Evolutionary conservation across 2,888 invertebrate genomes (phyloP), one percentile per base, ranked within the genome.

Genomic region (Watsonalla binaria): DNA sequence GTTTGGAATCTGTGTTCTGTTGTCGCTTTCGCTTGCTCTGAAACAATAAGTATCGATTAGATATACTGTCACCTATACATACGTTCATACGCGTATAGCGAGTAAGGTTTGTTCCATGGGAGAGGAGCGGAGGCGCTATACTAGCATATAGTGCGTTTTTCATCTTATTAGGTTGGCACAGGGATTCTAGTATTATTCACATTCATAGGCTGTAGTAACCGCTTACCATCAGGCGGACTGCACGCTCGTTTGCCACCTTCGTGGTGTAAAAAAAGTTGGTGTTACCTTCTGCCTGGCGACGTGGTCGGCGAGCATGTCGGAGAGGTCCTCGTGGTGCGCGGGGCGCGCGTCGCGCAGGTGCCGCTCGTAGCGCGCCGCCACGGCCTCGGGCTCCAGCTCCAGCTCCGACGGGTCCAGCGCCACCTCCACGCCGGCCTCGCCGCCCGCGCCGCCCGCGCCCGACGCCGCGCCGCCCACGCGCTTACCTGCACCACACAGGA

Each of bases 221-320:
- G 1, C 4, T 24, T 24, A 24, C 24, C 24, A 24, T 1, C 24
- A 24, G 24, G 4, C 24, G 1, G 24, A 24, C 24, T 24, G 24
- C 24, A 24, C 24, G 1, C 1, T 24, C 4, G 24, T 24, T 24
- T 24, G 4, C 24, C 24, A 24, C 24, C 24, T 2, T 24, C 24
- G 24, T 24, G 24, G 24, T 24, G 2, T 24, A 24, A 24, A 24
- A n/a, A 24, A 7, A 9, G 6, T 45, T 42, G 42, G 46, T 87
- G 58, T 47, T 73, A 96, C 96, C 94, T 98, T 98, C 82, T 99
- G 98, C 65, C 98, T 94, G 13, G 98, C 98, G 46, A 98, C 97
- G 81, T 99, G 99, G 84, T 99, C 99, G 5, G 98, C 99, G 74
- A 99, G 93, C 98, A 99, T 99, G 82, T 99, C 99, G 33, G 98